Evolutionary conservation across 2,888 invertebrate species (phyloP).

Genomic region (Lasioglossum leucozonium): DNA sequence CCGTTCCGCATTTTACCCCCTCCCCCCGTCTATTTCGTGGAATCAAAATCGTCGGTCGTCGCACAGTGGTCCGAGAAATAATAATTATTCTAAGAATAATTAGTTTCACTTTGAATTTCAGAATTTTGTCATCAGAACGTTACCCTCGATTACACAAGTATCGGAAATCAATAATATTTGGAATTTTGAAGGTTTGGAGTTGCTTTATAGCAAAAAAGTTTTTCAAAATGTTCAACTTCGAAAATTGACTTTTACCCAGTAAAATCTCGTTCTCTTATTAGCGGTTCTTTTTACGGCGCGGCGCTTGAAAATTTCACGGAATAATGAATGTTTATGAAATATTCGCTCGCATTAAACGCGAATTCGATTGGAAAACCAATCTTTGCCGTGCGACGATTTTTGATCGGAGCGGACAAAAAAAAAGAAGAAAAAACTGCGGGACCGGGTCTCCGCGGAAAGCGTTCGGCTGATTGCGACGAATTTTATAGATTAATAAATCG

Average conservation of each 20-base stretch:
- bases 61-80: no score
- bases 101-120: no score
- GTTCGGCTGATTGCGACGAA: constrained; percentile 32
- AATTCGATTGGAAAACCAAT: background rate
- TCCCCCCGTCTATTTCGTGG: background rate
- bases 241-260: no score
- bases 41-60: background rate
- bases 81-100: no score
- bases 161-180: no score
- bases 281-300: background rate
- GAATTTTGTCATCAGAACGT: no score
- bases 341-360: background rate
- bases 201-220: no score
- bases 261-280: background rate
- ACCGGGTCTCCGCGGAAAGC: background rate
- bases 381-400: background rate
- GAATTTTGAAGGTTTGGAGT: no score
- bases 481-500: constrained; percentile 67
- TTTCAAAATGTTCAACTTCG: no score
- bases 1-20: background rate
- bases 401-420: background rate
- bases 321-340: background rate
- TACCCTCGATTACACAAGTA: no score
- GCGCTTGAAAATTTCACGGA: background rate
- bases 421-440: constrained; percentile 17